Evolutionary conservation across 2,888 invertebrate species (phyloP).

Genomic region (Spilarctia lutea): DNA sequence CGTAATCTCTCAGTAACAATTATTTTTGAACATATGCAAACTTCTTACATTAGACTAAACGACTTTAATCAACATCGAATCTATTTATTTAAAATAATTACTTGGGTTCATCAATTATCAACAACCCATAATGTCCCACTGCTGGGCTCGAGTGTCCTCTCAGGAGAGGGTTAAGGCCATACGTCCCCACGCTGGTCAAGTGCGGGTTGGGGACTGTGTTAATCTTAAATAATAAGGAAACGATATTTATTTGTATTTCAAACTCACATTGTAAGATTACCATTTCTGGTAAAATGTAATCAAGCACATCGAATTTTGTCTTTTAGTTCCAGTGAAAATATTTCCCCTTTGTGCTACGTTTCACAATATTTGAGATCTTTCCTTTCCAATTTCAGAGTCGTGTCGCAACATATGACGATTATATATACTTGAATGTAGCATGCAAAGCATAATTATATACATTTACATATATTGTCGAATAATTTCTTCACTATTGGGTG

Average conservation of each 20-base stretch:
- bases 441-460: neutral
- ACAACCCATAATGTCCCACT: too few species aligned
- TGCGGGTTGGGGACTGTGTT: too few species aligned
- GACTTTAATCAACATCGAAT: neutral
- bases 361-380: constrained; percentile 42
- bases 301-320: constrained; percentile 16
- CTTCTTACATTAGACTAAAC: too few species aligned
- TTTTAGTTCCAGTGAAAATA: constrained; percentile 24
- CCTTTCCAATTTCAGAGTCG: constrained; percentile 43
- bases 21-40: too few species aligned
- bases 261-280: neutral
- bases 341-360: constrained; percentile 23
- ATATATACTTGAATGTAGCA: constrained; percentile 30
- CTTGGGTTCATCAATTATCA: too few species aligned
- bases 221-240: neutral
- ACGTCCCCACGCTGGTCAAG: too few species aligned
- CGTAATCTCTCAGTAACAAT: too few species aligned
- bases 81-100: neutral
- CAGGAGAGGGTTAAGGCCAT: too few species aligned
- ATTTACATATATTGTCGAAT: neutral
- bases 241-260: neutral
- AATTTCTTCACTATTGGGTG: neutral
- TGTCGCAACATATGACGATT: constrained; percentile 44
- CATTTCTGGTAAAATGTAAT: constrained; percentile 14
- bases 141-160: too few species aligned